phyloP scores from a whole-genome alignment of 2,797 vertebrate genomes.

The Aldrovandia affinis region DNA sequence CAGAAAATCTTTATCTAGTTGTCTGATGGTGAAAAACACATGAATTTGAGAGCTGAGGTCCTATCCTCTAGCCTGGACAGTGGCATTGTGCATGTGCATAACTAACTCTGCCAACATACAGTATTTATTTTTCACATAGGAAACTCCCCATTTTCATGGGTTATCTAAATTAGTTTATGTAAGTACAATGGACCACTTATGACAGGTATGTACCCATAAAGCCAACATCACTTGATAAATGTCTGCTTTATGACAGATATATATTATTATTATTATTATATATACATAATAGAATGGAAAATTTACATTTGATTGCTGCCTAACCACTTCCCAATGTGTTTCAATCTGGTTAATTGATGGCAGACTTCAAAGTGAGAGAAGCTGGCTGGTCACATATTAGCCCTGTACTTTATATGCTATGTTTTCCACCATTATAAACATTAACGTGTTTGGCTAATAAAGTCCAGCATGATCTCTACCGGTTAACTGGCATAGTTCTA shows the following conservation, averaged over 20 bases:
- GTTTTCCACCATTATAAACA: background rate
- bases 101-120: background rate
- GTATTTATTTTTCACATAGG: background rate
- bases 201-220: background rate
- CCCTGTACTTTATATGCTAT: background rate
- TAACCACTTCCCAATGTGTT: background rate
- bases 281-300: background rate
- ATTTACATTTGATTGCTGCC: background rate
- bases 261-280: too few relatives aligned
- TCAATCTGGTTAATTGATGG: constrained; percentile 1
- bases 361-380: background rate
- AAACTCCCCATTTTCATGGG: background rate
- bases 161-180: too few relatives aligned
- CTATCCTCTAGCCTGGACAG: too few relatives aligned
- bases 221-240: background rate
- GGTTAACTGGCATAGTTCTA: background rate
- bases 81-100: background rate
- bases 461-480: background rate
- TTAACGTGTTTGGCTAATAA: background rate
- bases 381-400: background rate
- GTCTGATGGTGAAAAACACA: too few relatives aligned
- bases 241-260: background rate
- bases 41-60: background rate
- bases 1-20: too few relatives aligned
- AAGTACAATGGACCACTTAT: background rate